phyloP scores from a whole-genome alignment of 2,113 vertebrate species.

The Bubalus kerabau region DNA sequence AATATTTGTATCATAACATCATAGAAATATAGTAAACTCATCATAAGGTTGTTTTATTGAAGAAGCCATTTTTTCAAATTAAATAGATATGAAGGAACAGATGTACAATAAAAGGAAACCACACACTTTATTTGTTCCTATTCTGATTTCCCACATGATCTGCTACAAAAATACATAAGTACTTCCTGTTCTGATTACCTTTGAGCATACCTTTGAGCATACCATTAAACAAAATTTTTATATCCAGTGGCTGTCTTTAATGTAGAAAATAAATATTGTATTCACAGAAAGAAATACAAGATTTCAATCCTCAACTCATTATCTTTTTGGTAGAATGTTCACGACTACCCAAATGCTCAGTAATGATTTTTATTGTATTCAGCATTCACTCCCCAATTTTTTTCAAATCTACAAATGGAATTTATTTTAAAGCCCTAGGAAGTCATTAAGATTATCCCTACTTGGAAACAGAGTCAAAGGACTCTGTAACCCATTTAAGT shows the following conservation, averaged over 20 bases:
- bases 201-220: slow-evolving; percentile 21
- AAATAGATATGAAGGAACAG: slow-evolving; percentile 61
- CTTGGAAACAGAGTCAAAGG: not conserved
- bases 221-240: slow-evolving; percentile 31
- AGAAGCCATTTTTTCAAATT: slow-evolving; percentile 43
- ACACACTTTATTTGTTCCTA: slow-evolving; percentile 2
- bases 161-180: not conserved
- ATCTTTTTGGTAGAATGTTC: not conserved
- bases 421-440: not conserved
- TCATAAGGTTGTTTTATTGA: slow-evolving; percentile 60
- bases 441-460: not conserved
- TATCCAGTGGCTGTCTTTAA: slow-evolving; percentile 1
- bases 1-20: slow-evolving; percentile 53
- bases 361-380: not conserved
- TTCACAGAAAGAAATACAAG: not conserved
- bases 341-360: not conserved
- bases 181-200: slow-evolving; percentile 40
- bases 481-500: not conserved
- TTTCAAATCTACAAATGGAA: not conserved
- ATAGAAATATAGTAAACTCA: slow-evolving; percentile 50
- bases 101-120: slow-evolving; percentile 64
- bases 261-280: not conserved
- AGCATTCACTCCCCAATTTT: not conserved
- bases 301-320: not conserved
- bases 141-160: slow-evolving; percentile 33